Percentiles rank a stretch among this genome's conserved stretches.
Evolutionary conservation across 2,888 invertebrate genomes (phyloP).

Genomic region (Eilema sororculum): DNA sequence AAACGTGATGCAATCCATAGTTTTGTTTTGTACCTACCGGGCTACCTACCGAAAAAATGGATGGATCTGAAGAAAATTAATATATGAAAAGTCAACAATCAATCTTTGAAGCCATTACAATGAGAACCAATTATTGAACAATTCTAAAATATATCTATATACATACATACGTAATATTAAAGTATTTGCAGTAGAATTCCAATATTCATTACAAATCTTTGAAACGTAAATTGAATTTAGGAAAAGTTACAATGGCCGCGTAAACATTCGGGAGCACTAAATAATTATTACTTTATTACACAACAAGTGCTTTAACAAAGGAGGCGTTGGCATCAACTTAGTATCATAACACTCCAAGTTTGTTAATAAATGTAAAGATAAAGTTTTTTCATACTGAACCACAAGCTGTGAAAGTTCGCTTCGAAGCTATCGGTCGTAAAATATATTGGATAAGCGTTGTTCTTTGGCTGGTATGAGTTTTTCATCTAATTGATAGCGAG

Average conservation of each 20-base stretch:
- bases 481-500: not conserved
- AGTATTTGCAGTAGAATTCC: too few species aligned
- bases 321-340: slow-evolving; percentile 13
- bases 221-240: too few species aligned
- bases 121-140: too few species aligned
- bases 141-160: too few species aligned
- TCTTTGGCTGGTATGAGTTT: slow-evolving; percentile 12
- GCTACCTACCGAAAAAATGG: too few species aligned
- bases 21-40: too few species aligned
- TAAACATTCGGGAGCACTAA: not conserved
- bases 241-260: not conserved
- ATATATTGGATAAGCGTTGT: slow-evolving; percentile 48
- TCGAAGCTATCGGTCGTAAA: slow-evolving; percentile 58
- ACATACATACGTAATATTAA: too few species aligned
- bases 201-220: too few species aligned
- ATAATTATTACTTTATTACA: slow-evolving; percentile 17
- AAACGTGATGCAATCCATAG: too few species aligned
- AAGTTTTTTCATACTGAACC: slow-evolving; percentile 69
- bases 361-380: slow-evolving; percentile 45
- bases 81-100: too few species aligned
- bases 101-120: too few species aligned
- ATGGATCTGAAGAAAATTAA: too few species aligned
- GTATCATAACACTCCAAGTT: slow-evolving; percentile 30
- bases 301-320: slow-evolving; percentile 14
- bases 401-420: slow-evolving; percentile 51